Conservation (phyloP, 2,113 vertebrate species). For the Hippocampus barbouri region DNA sequence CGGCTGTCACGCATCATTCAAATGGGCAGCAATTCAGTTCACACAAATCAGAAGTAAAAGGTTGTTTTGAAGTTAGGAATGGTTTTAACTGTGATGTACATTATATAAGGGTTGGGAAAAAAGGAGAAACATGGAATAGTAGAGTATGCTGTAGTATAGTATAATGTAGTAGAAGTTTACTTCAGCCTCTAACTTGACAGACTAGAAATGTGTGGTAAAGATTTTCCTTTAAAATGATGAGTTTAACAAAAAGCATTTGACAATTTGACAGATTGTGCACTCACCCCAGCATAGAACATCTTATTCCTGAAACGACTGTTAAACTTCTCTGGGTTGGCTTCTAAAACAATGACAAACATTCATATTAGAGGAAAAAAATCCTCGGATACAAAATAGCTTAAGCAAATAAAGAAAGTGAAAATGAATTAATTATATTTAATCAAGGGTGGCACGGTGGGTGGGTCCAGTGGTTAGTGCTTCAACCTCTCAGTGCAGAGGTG, state of each 20-base stretch:
- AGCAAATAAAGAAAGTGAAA: constrained; percentile 7
- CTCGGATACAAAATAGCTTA: constrained; percentile 11
- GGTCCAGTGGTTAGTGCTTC: too few relatives aligned
- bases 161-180: not conserved
- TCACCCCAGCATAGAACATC: constrained; percentile 72
- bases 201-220: not conserved
- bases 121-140: not conserved
- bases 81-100: too few relatives aligned
- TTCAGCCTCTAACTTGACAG: not conserved
- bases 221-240: not conserved
- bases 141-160: not conserved
- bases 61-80: too few relatives aligned
- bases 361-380: not conserved
- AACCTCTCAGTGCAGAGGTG: too few relatives aligned
- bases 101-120: too few relatives aligned
- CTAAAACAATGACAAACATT: constrained; percentile 34
- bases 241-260: constrained; percentile 13
- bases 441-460: too few relatives aligned
- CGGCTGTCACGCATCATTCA: too few relatives aligned
- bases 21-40: too few relatives aligned
- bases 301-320: constrained; percentile 73
- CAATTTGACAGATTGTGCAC: constrained; percentile 17
- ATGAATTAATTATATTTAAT: not conserved
- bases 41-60: too few relatives aligned
- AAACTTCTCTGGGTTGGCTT: constrained; percentile 70